Base-by-base conservation (phyloP, 2,888 invertebrate species). In the Dysmachus trigonus region DNA sequence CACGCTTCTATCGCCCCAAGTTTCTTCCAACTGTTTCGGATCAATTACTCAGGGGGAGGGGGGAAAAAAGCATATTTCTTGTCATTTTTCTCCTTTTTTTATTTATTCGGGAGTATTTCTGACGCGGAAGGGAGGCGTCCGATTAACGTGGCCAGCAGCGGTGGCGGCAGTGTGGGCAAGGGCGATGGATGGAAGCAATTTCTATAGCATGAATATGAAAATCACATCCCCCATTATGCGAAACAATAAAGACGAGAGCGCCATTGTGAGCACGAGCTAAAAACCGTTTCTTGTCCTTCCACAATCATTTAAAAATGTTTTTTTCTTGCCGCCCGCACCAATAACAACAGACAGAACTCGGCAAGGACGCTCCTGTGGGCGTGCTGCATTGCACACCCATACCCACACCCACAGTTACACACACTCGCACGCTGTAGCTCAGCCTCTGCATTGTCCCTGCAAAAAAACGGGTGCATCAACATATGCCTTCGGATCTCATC, bases 171-270 rank as follows among this genome's bases (percentile, higher is more conserved):
- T 33, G 35, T 31, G 41, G 41, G n/a, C n/a, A n/a, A n/a, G 38
- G 27, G n/a, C 30, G 30, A 62, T 72, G 83, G 30, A 62, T 72
- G 83, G 18, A 83, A 83, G 83, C 72, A 83, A 83, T 72, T 83
- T 83, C 38, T 72, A 41, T 83, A 8, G 22, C 27, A 85, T 86
- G 85, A 87, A 87, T 87, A 87, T 87, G 86, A 85, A 87, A 87
- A 87, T 85, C 86, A 71, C 77, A 86, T 85, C 85, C 85, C 85
- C 86, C 87, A 87, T 87, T 87, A 87, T 87, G 82, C 72, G 86
- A 82, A 87, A 87, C 87, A 87, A 87, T 87, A 86, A 87, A 85
- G 76, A 85, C 82, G 71, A 72, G 82, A 86, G 81, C 85, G 85
- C 86, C 85, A 87, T 87, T 87, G 86, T 87, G 83, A 83, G 62